Evolutionary conservation across 2,888 invertebrate genomes (phyloP).

Genomic region (Cancer borealis): DNA sequence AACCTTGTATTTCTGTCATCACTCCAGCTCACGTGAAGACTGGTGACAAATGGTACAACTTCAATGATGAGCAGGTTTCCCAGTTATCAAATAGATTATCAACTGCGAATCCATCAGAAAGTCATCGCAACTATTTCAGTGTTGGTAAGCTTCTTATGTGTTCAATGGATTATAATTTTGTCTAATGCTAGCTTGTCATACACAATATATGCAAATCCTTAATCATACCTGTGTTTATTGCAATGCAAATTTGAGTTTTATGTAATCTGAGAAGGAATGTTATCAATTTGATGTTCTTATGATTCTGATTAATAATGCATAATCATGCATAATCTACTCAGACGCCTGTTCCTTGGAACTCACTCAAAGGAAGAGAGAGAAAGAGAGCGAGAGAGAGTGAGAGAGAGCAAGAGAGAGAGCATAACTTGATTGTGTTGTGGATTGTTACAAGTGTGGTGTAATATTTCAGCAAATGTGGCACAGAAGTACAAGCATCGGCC

Average conservation of each 20-base stretch:
- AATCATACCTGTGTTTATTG: background rate
- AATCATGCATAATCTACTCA: too few relatives aligned
- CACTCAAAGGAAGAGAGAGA: too few relatives aligned
- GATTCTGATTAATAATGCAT: too few relatives aligned
- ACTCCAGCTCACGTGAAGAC: conserved; percentile 75
- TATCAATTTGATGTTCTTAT: too few relatives aligned
- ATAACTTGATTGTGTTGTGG: background rate
- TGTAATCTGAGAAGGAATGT: too few relatives aligned
- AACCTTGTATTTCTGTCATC: background rate
- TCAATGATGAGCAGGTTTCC: conserved; percentile 74
- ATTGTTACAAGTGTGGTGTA: background rate
- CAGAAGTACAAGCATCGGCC: conserved; percentile 73
- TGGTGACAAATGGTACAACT: conserved; percentile 74
- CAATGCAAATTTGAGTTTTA: too few relatives aligned
- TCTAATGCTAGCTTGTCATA: background rate
- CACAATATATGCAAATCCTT: background rate
- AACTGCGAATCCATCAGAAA: conserved; percentile 72
- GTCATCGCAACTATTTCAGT: conserved; percentile 76
- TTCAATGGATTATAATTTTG: background rate
- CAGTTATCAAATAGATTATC: conserved; percentile 63
- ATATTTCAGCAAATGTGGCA: conserved; percentile 71
- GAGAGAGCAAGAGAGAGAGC: too few relatives aligned
- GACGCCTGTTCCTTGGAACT: too few relatives aligned
- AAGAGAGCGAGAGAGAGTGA: too few relatives aligned
- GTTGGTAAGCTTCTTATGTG: conserved; percentile 60